phyloP scores from a whole-genome alignment of 2,888 invertebrate species.

The Arge pagana region DNA sequence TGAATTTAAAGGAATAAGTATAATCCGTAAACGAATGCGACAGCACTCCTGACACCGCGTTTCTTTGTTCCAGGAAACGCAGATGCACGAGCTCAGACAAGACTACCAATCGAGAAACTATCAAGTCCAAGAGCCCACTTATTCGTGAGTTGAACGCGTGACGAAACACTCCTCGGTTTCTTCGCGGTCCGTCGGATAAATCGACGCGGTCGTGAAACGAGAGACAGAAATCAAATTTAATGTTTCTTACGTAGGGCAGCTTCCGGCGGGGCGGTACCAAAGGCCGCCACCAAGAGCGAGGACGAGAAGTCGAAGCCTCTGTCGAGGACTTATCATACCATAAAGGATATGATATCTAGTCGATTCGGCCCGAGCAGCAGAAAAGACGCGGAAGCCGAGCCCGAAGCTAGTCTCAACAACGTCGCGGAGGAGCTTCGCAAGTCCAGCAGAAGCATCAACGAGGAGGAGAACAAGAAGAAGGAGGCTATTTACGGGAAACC shows the following conservation, averaged over 20 bases:
- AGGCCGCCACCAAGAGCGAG: slow-evolving; percentile 42
- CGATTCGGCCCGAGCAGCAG: slow-evolving; percentile 71
- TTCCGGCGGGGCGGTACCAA: slow-evolving; percentile 41
- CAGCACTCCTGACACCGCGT: no score
- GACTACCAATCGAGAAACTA: slow-evolving; percentile 45
- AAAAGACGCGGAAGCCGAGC: slow-evolving; percentile 60
- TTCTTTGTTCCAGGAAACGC: slow-evolving; percentile 44
- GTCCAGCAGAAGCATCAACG: slow-evolving; percentile 53
- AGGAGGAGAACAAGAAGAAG: slow-evolving; percentile 50
- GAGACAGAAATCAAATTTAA: no score
- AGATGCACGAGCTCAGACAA: slow-evolving; percentile 47
- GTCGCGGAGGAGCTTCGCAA: slow-evolving; percentile 64
- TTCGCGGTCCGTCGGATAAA: not conserved
- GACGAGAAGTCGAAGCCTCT: slow-evolving; percentile 65
- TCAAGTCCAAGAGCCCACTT: slow-evolving; percentile 46
- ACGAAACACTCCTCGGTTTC: not conserved
- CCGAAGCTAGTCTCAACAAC: slow-evolving; percentile 65
- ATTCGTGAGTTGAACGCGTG: slow-evolving; percentile 44
- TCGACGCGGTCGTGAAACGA: not conserved
- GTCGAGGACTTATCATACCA: slow-evolving; percentile 79
- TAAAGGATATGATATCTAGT: slow-evolving; percentile 83
- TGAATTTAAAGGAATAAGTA: not conserved
- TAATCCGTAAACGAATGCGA: not conserved
- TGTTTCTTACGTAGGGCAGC: slow-evolving; percentile 39
- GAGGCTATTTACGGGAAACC: slow-evolving; percentile 67